Evolutionary conservation across 2,888 invertebrate species (phyloP), one percentile per base, ranked within the genome.

Genomic region (Tupiocoris notatus): DNA sequence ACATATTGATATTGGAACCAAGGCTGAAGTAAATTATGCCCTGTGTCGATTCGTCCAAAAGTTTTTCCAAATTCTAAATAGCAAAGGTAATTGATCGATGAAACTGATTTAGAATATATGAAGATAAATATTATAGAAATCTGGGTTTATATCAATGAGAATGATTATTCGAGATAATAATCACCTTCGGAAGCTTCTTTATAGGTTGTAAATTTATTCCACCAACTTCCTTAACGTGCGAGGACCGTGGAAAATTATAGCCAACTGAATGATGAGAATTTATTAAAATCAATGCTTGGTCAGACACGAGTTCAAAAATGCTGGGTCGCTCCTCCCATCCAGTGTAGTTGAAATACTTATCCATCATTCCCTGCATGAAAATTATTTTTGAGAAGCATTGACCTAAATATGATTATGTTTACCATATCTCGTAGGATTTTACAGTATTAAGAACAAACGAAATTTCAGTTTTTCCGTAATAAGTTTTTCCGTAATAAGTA

Each of bases 11-110:
- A 1, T 92, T 92, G 0, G 93, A 93, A 0, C 94, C 94, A 92
- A 94, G 92, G 56, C 93, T 93, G 18, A 94, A 91, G 83, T 90
- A 93, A 77, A 94, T 89, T 82, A 94, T 93, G 1, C 93, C 94
- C 25, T 77, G 23, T n/a, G 74, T 59, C 0, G 88, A 86, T 0
- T 88, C 88, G 1, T 87, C 85, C 64, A 91, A 89, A 84, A 91
- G 91, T 76, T 90, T 88, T 84, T 92, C 91, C 39, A 92, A 84
- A 80, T 91, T 88, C 90, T 90, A 24, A n/a, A n/a, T n/a, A n/a
- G n/a, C n/a, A n/a, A n/a, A n/a, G n/a, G n/a, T n/a, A n/a, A n/a
- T n/a, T n/a, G n/a, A n/a, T n/a, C n/a, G n/a, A n/a, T n/a, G n/a
- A n/a, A n/a, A n/a, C n/a, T n/a, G n/a, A n/a, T n/a, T n/a, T n/a